A percentile compares a stretch with the other conserved stretches of the same genome.
These are phyloP conservation scores for Acanthosepion pharaonis DNA, from an alignment of 2,888 invertebrate genomes.

Conservation along the genomic window DNA sequence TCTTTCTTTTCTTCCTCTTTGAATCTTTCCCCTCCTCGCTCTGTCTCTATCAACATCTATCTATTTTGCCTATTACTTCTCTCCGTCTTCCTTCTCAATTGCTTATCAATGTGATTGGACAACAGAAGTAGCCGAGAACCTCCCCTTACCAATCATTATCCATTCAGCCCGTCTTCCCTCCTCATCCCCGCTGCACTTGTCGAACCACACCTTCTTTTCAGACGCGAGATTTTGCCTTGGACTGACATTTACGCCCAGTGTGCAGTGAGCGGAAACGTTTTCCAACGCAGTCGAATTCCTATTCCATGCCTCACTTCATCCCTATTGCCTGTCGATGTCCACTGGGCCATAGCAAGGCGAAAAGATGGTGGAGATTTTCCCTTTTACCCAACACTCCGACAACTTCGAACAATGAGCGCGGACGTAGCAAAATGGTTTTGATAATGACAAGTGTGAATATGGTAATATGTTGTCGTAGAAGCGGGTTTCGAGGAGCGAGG, in stretches of 20 bases:
- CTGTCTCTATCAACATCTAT: too few relatives aligned
- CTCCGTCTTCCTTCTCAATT: not conserved
- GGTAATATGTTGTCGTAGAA: too few relatives aligned
- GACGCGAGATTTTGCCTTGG: not conserved
- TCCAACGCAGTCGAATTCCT: not conserved
- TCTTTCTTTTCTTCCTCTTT: not conserved
- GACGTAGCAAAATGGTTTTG: too few relatives aligned
- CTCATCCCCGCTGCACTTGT: not conserved
- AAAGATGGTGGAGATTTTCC: not conserved
- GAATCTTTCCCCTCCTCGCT: too few relatives aligned
- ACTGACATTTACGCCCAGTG: constrained; percentile 12
- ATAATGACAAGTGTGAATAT: too few relatives aligned
- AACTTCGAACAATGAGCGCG: not conserved
- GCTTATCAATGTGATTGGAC: not conserved
- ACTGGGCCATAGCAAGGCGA: not conserved
- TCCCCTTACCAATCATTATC: not conserved
- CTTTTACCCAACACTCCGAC: not conserved
- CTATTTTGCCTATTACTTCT: too few relatives aligned
- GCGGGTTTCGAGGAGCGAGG: too few relatives aligned
- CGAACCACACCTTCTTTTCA: not conserved
- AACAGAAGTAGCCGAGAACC: not conserved
- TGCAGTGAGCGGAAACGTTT: not conserved
- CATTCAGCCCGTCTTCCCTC: not conserved
- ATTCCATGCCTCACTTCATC: not conserved
- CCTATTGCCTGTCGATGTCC: not conserved